Percentiles rank a stretch among this genome's conserved stretches.
Conservation (phyloP, 2,113 vertebrate genomes). For the Neomonachus schauinslandi region DNA sequence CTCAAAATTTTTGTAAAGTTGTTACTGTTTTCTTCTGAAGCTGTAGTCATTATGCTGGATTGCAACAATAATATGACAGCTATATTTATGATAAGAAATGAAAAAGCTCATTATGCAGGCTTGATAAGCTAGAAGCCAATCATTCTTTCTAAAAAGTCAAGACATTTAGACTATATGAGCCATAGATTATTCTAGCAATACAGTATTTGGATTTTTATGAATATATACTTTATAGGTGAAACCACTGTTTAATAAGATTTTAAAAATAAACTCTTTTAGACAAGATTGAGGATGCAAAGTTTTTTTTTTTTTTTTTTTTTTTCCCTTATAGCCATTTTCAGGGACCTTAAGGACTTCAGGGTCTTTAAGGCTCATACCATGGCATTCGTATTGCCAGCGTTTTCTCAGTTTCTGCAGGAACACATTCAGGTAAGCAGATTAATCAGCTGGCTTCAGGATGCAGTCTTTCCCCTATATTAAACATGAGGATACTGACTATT, state of each 20-base stretch:
- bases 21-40: constrained; percentile 16
- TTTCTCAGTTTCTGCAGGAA: too few relatives aligned
- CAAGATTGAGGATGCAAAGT: constrained; percentile 11
- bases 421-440: too few relatives aligned
- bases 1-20: constrained; percentile 53
- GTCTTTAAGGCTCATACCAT: too few relatives aligned
- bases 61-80: background rate
- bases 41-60: background rate
- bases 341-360: too few relatives aligned
- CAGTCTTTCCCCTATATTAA: constrained; percentile 4
- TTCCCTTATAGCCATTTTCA: too few relatives aligned
- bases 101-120: constrained; percentile 13
- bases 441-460: too few relatives aligned
- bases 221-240: background rate
- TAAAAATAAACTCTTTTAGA: constrained; percentile 23
- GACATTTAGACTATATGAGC: background rate
- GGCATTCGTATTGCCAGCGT: too few relatives aligned
- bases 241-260: constrained; percentile 15
- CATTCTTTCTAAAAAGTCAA: constrained; percentile 30
- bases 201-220: background rate
- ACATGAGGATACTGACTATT: background rate
- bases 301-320: too few relatives aligned
- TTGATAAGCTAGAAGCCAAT: background rate
- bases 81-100: constrained; percentile 30
- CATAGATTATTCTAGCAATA: constrained; percentile 6